A percentile compares a stretch with the other conserved stretches of the same genome.
Conservation (phyloP, 2,797 vertebrate species). For the Monodelphis domestica region DNA sequence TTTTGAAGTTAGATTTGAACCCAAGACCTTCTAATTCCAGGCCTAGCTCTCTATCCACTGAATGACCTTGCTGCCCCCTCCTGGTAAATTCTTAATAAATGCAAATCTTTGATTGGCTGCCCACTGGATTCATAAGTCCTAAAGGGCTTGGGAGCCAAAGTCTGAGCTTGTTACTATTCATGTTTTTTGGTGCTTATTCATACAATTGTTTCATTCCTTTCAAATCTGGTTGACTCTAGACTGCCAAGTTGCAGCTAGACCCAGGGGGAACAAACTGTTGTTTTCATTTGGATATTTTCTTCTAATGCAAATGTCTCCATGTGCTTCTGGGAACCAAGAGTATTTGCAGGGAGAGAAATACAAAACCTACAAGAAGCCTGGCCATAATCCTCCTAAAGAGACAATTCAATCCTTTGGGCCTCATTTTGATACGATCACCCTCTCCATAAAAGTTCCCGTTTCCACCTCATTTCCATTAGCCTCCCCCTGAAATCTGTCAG, state of each 20-base stretch:
- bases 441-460: background rate
- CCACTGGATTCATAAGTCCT: too few species aligned
- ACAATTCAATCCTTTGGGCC: background rate
- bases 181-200: background rate
- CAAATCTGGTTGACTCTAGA: slow-evolving; percentile 29
- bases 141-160: background rate
- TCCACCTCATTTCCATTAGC: background rate
- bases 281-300: slow-evolving; percentile 57
- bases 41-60: too few species aligned
- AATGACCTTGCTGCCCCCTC: too few species aligned
- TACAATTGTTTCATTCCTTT: background rate
- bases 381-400: background rate
- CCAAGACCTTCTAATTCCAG: too few species aligned
- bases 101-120: background rate
- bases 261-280: slow-evolving; percentile 25
- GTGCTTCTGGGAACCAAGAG: slow-evolving; percentile 52
- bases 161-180: background rate
- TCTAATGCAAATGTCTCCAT: slow-evolving; percentile 58
- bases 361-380: slow-evolving; percentile 12
- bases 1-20: too few species aligned
- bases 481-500: background rate
- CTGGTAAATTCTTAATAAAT: background rate
- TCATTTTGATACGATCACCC: background rate
- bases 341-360: slow-evolving; percentile 31
- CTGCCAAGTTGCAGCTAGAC: slow-evolving; percentile 19